These are phyloP conservation scores for Andrena haemorrhoa DNA, from an alignment of 2,888 invertebrate species.

Conservation along the genomic window DNA sequence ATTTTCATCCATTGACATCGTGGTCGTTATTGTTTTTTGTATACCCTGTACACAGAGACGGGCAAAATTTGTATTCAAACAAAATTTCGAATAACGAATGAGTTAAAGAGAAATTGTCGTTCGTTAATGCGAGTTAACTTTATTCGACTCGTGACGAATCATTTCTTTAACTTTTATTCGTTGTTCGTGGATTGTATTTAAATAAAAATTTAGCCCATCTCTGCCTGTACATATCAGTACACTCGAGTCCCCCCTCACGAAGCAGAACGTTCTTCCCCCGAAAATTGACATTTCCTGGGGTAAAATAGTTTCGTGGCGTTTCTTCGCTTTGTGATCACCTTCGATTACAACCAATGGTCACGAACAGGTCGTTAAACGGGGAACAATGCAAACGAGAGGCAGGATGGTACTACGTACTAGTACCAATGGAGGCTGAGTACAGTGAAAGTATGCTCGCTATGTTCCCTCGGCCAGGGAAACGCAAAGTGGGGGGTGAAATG, in stretches of 20 bases:
- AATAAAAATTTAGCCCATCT: background rate
- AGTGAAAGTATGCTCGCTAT: conserved; percentile 61
- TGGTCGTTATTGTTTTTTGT: too few species aligned
- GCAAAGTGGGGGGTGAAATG: conserved; percentile 29
- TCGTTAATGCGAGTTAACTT: too few species aligned
- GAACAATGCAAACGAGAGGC: conserved; percentile 21
- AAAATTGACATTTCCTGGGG: conserved; percentile 20
- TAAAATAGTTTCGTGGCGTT: background rate
- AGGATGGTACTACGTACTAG: conserved; percentile 35
- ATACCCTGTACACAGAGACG: too few species aligned
- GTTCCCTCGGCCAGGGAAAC: conserved; percentile 10
- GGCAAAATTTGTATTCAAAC: too few species aligned
- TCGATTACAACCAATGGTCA: conserved; percentile 25
- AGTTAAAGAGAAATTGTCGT: too few species aligned
- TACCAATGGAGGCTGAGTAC: conserved; percentile 25
- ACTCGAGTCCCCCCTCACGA: background rate
- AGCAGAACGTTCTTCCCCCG: background rate
- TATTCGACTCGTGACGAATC: too few species aligned
- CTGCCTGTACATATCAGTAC: background rate
- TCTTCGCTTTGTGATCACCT: conserved; percentile 17
- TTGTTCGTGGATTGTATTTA: too few species aligned
- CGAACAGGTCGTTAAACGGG: conserved; percentile 32
- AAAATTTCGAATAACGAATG: too few species aligned
- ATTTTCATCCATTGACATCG: too few species aligned
- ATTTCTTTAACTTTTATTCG: too few species aligned